These are phyloP conservation scores for Hecatera dysodea DNA, from an alignment of 2,888 invertebrate species.

Conservation along the genomic window DNA sequence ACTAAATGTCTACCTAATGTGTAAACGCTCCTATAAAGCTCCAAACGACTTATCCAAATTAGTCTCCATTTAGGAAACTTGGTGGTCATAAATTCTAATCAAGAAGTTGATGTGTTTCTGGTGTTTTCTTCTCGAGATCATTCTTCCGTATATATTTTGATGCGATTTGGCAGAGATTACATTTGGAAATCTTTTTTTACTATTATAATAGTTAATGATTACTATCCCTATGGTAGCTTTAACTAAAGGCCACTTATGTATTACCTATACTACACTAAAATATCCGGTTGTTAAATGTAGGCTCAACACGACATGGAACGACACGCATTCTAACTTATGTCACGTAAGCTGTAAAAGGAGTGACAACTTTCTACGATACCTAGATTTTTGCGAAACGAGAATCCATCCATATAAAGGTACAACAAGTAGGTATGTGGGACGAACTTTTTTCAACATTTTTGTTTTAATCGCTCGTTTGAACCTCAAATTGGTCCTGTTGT, in stretches of 20 bases:
- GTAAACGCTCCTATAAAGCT: neutral
- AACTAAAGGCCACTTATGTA: neutral
- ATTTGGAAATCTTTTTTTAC: neutral
- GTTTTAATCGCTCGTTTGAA: conserved; percentile 1
- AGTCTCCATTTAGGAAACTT: neutral
- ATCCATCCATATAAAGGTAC: conserved; percentile 26
- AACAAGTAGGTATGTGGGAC: conserved; percentile 39
- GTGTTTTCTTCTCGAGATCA: no score
- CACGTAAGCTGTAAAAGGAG: conserved; percentile 61
- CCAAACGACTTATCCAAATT: neutral
- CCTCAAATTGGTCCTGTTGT: conserved; percentile 5
- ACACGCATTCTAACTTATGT: conserved; percentile 55
- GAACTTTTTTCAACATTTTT: conserved; percentile 8
- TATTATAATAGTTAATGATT: neutral
- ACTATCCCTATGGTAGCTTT: neutral
- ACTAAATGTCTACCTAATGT: neutral
- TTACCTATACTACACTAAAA: conserved; percentile 9
- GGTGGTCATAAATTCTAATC: neutral
- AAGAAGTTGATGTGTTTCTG: neutral
- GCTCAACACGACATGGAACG: conserved; percentile 25
- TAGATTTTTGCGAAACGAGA: conserved; percentile 62
- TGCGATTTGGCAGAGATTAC: neutral
- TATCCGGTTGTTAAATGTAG: conserved; percentile 36
- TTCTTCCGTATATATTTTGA: neutral
- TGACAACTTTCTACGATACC: conserved; percentile 64